Base-by-base conservation (phyloP, 2,797 vertebrate genomes). In the Dromococcyx pavoninus region DNA sequence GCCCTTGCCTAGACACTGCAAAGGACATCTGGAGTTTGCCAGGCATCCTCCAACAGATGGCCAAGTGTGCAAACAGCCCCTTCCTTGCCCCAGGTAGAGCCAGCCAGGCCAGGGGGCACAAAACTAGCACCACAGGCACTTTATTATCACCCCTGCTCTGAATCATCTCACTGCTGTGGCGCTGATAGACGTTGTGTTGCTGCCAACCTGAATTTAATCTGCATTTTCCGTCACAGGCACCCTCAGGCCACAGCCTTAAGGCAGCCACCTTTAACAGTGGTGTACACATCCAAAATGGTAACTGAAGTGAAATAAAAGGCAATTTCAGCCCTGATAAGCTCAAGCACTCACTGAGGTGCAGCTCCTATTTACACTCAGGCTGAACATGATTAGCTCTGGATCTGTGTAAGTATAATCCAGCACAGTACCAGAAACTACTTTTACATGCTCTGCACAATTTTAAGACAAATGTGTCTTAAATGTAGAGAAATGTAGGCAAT, bases 121-220 rank as follows among this genome's bases (percentile, higher is more conserved):
- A 54, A 35, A 50, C 18, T 15, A 3, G 28, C 17, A 64, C 43
- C 25, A 44, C 73, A 74, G 69, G 19, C 0, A 0, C 0, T 0
- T 43, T 39, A 43, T 43, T 39, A 43, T 13, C 61, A 64, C 28
- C 39, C 32, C 28, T 43, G 67, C 50, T 75, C 54, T 10, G 27
- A 50, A 53, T 23, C 78, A 2, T 5, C 43, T 53, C 37, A 4
- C 53, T 71, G 30, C 60, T 32, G 44, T 21, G 43, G 21, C 72
- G 7, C 56, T 9, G 44, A 37, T 0, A 56, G 39, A 53, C 21
- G 21, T 61, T 7, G 43, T 8, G 0, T 13, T 0, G 0, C 70
- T 39, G 23, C 39, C 69, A 22, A 14, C 35, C 48, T 64, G 35
- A 67, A 90, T 61, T 64, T 84, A 53, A 79, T 66, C 77, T 1